A percentile compares a stretch with the other conserved stretches of the same genome.
Conservation (phyloP, 2,113 vertebrate species). For the Pteronura brasiliensis region DNA sequence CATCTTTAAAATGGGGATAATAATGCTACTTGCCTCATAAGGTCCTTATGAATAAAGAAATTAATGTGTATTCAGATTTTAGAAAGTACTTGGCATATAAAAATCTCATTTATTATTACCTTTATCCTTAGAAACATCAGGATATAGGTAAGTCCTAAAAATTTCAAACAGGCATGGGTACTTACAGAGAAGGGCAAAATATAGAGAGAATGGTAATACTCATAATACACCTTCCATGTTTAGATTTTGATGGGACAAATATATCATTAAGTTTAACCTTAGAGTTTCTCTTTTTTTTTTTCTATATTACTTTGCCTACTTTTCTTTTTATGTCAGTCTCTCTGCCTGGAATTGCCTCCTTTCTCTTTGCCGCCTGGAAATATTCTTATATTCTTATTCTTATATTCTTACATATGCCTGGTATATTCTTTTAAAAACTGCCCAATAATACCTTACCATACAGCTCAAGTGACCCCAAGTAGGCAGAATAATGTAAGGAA, state of each 20-base stretch:
- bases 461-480: background rate
- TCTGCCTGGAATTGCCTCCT: background rate
- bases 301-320: background rate
- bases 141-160: background rate
- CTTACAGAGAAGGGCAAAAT: background rate
- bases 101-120: background rate
- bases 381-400: no score
- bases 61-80: conserved; percentile 24
- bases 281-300: background rate
- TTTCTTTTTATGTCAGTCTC: background rate
- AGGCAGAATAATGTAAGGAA: background rate
- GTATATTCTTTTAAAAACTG: background rate
- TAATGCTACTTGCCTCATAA: background rate
- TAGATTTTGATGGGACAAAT: background rate
- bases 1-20: background rate
- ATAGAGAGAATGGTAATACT: background rate
- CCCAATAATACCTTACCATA: background rate
- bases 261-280: conserved; percentile 5
- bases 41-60: background rate
- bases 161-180: conserved; percentile 7
- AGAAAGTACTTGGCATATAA: background rate
- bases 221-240: background rate
- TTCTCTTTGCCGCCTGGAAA: background rate
- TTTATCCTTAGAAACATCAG: background rate
- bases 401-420: no score